Evolutionary conservation across 64 coral and sea anemone species (phyloP), one percentile per base, ranked within the genome.

Genomic region (Stylophora pistillata): DNA sequence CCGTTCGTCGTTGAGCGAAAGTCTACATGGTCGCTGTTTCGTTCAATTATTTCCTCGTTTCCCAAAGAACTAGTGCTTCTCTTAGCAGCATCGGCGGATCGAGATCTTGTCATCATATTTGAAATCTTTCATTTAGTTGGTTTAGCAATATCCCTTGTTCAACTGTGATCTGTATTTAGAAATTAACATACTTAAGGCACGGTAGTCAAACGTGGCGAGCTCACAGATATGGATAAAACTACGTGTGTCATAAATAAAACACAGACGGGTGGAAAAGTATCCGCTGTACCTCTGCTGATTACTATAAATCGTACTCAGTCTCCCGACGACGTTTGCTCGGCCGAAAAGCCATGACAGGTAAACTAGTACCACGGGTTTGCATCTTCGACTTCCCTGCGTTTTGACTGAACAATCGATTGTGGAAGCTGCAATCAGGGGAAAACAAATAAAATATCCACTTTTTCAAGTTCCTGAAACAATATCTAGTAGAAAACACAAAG

Each of bases 101-200:
- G 55, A 13, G 77, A 79, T 17, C 77, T 58, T 58, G 77, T 79
- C 13, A 79, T 79, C 77, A 79, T 79, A 17, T 25, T 27, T 0
- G 55, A 59, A 78, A 13, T 60, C 16, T 58, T 6, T 29, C 13
- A 30, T 13, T 58, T 60, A 79, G 26, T 61, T 60, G n/a, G 14
- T 18, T 18, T 55, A 59, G 21, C 32, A 58, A 59, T 59, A 17
- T 31, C 13, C 13, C 55, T 59, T 79, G 14, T 58, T 58, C 7
- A 60, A 47, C 37, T 47, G 28, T 16, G 10, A 31, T 32, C n/a
- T 27, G 7, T 79, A 5, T 60, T 59, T 31, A 17, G n/a, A 47
- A 47, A 47, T 47, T 47, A 47, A 4, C 37, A 47, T 47, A 47
- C 7, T 0, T 47, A 7, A 47, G 7, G 37, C 37, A 47, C 37